These are phyloP conservation scores for Turritopsis dohrnii DNA, from an alignment of 30 jellyfish, hydroid and myxozoan genomes.

Conservation along the genomic window DNA sequence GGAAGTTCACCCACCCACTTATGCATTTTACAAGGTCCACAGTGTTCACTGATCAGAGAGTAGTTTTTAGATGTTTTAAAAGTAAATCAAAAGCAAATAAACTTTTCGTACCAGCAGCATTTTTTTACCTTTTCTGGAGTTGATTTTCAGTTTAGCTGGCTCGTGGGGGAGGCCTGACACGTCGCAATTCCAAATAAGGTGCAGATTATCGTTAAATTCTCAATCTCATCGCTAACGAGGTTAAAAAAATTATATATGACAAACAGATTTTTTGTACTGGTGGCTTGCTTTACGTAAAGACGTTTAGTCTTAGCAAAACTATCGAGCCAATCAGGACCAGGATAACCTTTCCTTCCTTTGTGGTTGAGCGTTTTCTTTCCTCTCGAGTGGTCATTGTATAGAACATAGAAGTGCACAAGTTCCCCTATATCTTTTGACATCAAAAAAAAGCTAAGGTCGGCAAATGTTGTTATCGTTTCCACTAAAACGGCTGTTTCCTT, in stretches of 20 bases:
- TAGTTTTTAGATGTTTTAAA: too few species aligned
- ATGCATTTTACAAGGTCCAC: too few species aligned
- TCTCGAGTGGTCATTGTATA: neutral
- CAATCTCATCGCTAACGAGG: neutral
- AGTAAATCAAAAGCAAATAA: too few species aligned
- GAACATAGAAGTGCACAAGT: too few species aligned
- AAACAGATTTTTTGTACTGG: neutral
- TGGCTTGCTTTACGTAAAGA: neutral
- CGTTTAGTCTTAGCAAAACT: neutral
- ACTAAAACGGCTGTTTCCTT: too few species aligned
- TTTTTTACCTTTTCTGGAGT: neutral
- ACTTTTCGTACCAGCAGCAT: too few species aligned
- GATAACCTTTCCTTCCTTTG: neutral
- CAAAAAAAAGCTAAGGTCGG: too few species aligned
- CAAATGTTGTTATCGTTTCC: too few species aligned
- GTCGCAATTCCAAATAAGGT: conserved; percentile 8
- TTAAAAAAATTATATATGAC: neutral
- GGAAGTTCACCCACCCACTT: too few species aligned
- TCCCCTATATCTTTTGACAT: too few species aligned
- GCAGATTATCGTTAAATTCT: neutral
- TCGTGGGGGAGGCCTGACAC: conserved; percentile 1
- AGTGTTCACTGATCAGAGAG: too few species aligned
- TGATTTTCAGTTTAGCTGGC: neutral
- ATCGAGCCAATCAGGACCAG: conserved; percentile 9
- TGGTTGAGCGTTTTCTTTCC: neutral